Evolutionary conservation across 1,140 invertebrate genomes (phyloP).

Genomic region (Brachionus sp.): DNA sequence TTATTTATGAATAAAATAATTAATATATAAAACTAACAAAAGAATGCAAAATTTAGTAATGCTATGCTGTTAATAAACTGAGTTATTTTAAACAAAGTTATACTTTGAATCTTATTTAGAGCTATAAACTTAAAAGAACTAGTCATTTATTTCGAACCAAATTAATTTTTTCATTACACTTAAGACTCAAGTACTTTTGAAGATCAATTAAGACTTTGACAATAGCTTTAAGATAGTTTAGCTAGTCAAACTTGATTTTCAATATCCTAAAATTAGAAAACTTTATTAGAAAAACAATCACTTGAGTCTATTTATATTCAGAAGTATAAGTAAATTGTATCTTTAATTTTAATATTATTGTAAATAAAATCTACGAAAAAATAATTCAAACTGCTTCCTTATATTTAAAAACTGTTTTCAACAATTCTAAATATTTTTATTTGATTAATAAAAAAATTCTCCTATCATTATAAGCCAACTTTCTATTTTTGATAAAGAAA

Average conservation of each 20-base stretch:
- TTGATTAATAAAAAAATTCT: neutral
- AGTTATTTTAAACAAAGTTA: neutral
- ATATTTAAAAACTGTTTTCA: neutral
- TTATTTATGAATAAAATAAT: neutral
- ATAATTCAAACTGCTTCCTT: neutral
- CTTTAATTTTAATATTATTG: neutral
- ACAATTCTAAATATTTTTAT: neutral
- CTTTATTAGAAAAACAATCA: neutral
- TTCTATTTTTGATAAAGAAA: too few species aligned
- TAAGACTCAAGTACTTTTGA: neutral
- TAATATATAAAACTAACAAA: neutral
- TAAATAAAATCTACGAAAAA: neutral
- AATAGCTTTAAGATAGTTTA: neutral
- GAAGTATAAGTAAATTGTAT: neutral
- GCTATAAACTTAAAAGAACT: neutral
- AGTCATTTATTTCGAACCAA: neutral
- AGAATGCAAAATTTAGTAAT: neutral
- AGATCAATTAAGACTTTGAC: neutral
- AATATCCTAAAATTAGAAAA: neutral
- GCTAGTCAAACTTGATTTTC: neutral
- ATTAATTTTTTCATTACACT: neutral
- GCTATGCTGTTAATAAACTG: neutral
- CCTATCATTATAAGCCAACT: too few species aligned
- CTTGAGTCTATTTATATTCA: neutral
- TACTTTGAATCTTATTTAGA: neutral